phyloP scores from a whole-genome alignment of 2,797 vertebrate genomes.

The Enteromius fasciolatus region DNA sequence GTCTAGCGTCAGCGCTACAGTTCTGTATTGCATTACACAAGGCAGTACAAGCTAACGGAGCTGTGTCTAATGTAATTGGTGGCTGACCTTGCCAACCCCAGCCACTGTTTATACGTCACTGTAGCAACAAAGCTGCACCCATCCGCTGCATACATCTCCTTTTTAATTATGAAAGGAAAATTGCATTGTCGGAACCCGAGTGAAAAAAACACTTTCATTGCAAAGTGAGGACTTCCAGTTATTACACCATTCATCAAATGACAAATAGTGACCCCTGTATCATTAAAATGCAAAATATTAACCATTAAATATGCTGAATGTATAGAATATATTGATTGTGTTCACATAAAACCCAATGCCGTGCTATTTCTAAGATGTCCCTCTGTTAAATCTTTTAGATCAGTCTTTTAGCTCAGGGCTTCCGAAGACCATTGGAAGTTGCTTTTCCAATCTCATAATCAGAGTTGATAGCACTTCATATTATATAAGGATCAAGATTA shows the following conservation, averaged over 20 bases:
- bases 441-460: conserved; percentile 26
- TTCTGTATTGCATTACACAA: conserved; percentile 4
- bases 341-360: background rate
- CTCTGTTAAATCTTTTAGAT: conserved; percentile 9
- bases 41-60: background rate
- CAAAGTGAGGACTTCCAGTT: conserved; percentile 20
- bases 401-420: conserved; percentile 23
- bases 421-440: conserved; percentile 42
- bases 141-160: conserved; percentile 42
- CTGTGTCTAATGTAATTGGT: conserved; percentile 38
- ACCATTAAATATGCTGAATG: conserved; percentile 19
- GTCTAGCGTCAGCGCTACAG: background rate
- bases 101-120: conserved; percentile 34
- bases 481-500: conserved; percentile 41
- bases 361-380: conserved; percentile 11
- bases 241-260: conserved; percentile 33
- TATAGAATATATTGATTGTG: background rate
- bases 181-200: conserved; percentile 31
- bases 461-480: conserved; percentile 42
- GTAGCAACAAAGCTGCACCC: conserved; percentile 45
- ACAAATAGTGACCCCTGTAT: conserved; percentile 1
- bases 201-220: conserved; percentile 23
- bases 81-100: conserved; percentile 25
- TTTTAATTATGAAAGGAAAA: conserved; percentile 51
- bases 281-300: conserved; percentile 25